Evolutionary conservation across 2,888 invertebrate genomes (phyloP).

Genomic region (Poecilobothrus nobilitatus): DNA sequence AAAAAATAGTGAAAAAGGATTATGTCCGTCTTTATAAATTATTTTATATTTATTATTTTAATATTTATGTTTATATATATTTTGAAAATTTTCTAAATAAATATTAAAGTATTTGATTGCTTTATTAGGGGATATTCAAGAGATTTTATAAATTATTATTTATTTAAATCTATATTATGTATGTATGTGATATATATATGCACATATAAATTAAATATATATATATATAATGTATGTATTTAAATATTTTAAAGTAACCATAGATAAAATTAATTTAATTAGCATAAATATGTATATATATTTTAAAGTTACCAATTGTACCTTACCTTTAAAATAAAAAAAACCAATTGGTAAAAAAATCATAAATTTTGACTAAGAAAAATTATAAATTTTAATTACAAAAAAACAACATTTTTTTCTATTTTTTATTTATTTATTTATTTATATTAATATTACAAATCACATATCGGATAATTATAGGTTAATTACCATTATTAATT

Average conservation of each 20-base stretch:
- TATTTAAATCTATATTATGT: not conserved
- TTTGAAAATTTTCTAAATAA: not conserved
- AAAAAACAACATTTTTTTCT: no score
- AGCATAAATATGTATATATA: not conserved
- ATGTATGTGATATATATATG: no score
- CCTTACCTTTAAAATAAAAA: no score
- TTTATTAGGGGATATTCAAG: not conserved
- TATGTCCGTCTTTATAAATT: not conserved
- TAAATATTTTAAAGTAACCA: not conserved
- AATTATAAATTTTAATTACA: no score
- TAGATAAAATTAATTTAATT: not conserved
- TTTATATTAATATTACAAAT: no score
- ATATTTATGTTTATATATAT: not conserved
- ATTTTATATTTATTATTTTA: not conserved
- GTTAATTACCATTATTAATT: no score
- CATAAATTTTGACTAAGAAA: no score
- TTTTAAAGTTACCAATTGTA: not conserved
- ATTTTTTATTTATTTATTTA: no score
- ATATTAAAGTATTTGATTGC: not conserved
- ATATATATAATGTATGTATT: no score
- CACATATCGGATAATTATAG: no score
- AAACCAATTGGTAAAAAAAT: no score
- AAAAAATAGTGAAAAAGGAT: not conserved
- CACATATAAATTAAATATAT: not conserved
- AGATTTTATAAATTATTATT: not conserved